phyloP scores from a whole-genome alignment of 2,888 invertebrate genomes.

The Pelosia muscerda region DNA sequence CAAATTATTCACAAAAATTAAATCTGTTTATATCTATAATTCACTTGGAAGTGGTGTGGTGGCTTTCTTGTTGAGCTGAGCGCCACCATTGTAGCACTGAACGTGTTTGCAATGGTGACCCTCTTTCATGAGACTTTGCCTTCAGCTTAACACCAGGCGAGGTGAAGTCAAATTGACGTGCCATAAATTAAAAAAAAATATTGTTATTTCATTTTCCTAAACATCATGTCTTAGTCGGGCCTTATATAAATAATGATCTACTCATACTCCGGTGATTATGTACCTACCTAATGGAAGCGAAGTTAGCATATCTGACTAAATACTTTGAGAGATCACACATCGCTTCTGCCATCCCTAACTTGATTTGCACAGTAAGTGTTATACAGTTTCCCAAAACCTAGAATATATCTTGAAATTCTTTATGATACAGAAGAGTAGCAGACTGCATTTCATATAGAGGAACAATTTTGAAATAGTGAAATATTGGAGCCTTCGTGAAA shows the following conservation, averaged over 20 bases:
- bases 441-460: background rate
- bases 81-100: too few relatives aligned
- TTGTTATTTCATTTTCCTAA: background rate
- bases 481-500: background rate
- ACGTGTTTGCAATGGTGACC: too few relatives aligned
- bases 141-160: too few relatives aligned
- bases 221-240: constrained; percentile 11
- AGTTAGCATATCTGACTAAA: background rate
- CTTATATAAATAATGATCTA: constrained; percentile 24
- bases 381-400: background rate
- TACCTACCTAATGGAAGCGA: background rate
- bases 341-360: background rate
- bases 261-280: constrained; percentile 15
- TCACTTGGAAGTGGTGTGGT: background rate
- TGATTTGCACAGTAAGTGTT: background rate
- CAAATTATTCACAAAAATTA: background rate
- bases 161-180: too few relatives aligned
- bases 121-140: too few relatives aligned
- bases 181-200: too few relatives aligned
- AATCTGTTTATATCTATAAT: background rate
- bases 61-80: too few relatives aligned
- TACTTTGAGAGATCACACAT: constrained; percentile 6
- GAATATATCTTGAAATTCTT: background rate
- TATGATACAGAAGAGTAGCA: background rate
- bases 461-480: background rate